A percentile compares a stretch with the other conserved stretches of the same genome.
phyloP scores from a whole-genome alignment of 2,113 vertebrate genomes.

The Chascanopsetta lugubris region DNA sequence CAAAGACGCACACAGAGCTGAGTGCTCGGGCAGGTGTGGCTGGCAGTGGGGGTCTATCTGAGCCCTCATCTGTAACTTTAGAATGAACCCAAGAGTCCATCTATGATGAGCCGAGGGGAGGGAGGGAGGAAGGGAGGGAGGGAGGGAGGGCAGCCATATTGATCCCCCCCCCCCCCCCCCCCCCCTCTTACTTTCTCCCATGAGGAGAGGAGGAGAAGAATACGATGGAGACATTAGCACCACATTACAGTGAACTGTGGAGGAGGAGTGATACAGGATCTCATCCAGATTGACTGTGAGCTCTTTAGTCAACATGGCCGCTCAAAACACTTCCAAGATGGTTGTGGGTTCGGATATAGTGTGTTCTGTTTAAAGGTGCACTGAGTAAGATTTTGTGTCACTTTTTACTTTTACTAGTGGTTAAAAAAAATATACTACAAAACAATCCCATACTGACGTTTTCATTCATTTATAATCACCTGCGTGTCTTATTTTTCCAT shows the following conservation, averaged over 20 bases:
- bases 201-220: constrained; percentile 34
- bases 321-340: constrained; percentile 54
- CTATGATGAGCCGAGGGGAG: constrained; percentile 54
- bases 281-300: constrained; percentile 65
- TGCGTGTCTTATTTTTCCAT: too few species aligned
- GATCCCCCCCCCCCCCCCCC: constrained; percentile 50
- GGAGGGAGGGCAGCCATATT: constrained; percentile 70
- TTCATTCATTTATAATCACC: too few species aligned
- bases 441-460: too few species aligned
- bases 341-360: constrained; percentile 17
- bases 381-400: too few species aligned
- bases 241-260: constrained; percentile 67
- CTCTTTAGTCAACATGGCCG: constrained; percentile 44
- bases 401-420: too few species aligned
- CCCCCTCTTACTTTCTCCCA: constrained; percentile 53
- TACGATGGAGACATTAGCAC: constrained; percentile 77
- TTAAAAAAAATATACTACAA: too few species aligned
- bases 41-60: constrained; percentile 32
- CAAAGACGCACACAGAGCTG: constrained; percentile 32
- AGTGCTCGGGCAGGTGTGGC: constrained; percentile 61
- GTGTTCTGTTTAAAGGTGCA: neutral
- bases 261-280: constrained; percentile 67
- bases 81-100: constrained; percentile 70
- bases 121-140: too few species aligned
- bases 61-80: constrained; percentile 72